Evolutionary conservation across 2,113 vertebrate genomes (phyloP).

Genomic region (Felis catus): F.catus_Fca126_mat1.0 CM031418.1:2525001-2525500

Average conservation of each 20-base stretch:
- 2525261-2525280: neutral
- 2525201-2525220: neutral
- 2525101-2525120: neutral
- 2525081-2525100: neutral
- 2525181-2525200: neutral
- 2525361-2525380: neutral
- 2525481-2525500: neutral
- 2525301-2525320: neutral
- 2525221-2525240: neutral
- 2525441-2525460: neutral
- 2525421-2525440: accelerated
- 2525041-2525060: neutral
- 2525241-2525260: neutral
- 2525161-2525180: neutral
- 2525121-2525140: neutral
- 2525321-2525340: neutral
- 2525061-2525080: neutral
- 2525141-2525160: too few species aligned
- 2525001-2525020: neutral
- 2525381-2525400: too few species aligned
- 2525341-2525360: neutral
- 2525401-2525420: neutral
- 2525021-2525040: accelerated
- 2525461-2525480: neutral
- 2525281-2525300: neutral